A percentile compares a stretch with the other conserved stretches of the same genome.
Evolutionary conservation across 2,888 invertebrate species (phyloP).

Genomic region (Esperia sulphurella): DNA sequence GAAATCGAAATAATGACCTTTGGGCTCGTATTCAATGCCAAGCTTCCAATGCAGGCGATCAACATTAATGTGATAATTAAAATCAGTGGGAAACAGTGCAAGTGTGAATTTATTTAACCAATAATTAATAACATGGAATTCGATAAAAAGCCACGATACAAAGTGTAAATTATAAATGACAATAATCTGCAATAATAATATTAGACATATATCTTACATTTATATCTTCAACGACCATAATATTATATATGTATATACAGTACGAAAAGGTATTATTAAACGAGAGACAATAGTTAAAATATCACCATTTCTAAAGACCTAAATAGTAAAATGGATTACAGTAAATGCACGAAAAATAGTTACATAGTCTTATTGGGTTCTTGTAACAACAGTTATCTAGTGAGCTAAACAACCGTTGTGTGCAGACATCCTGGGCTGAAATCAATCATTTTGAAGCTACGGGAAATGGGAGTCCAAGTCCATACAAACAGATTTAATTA

Average conservation of each 20-base stretch:
- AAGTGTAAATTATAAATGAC: conserved; percentile 2
- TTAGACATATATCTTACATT: conserved; percentile 49
- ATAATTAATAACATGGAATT: no score
- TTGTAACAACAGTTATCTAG: conserved; percentile 55
- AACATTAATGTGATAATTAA: no score
- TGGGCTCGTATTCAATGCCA: no score
- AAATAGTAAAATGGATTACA: conserved; percentile 72
- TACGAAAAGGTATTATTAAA: conserved; percentile 53
- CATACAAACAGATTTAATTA: no score
- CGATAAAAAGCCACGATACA: background rate
- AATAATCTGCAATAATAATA: conserved; percentile 5
- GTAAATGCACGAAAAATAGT: conserved; percentile 79
- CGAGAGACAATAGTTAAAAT: conserved; percentile 65
- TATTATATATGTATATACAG: conserved; percentile 51
- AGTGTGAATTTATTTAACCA: no score
- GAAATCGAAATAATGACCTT: no score
- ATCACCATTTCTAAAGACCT: conserved; percentile 69
- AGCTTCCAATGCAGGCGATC: no score
- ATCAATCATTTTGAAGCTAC: conserved; percentile 1
- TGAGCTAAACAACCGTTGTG: conserved; percentile 52
- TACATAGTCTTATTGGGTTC: conserved; percentile 63
- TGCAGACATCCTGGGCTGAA: conserved; percentile 36
- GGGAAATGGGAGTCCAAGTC: no score
- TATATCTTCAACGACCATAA: conserved; percentile 52
- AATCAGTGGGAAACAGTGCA: no score